These are phyloP conservation scores for Gobio occitaniae DNA, from an alignment of 2,797 vertebrate genomes.

Conservation along the genomic window DNA sequence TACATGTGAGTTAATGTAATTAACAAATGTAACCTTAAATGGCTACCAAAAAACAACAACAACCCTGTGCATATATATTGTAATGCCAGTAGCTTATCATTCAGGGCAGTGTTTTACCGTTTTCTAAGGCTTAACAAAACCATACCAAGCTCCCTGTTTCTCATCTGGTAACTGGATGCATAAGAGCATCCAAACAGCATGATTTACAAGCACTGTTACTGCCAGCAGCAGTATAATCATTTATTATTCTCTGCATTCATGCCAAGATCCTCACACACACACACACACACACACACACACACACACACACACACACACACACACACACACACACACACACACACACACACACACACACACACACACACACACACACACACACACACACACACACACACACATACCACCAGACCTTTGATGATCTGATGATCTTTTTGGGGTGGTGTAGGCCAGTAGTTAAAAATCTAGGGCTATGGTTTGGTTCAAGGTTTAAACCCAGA, in stretches of 20 bases:
- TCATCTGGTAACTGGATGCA: constrained; percentile 64
- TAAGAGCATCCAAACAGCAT: constrained; percentile 56
- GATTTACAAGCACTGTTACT: constrained; percentile 67
- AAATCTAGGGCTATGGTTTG: neutral
- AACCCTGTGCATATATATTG: neutral
- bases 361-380: constrained; percentile 5
- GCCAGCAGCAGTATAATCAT: constrained; percentile 69
- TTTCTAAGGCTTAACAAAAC: constrained; percentile 24
- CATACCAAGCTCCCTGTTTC: constrained; percentile 56
- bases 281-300: constrained; percentile 39
- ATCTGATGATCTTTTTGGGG: neutral
- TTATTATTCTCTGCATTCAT: constrained; percentile 64
- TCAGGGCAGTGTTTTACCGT: constrained; percentile 42
- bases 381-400: constrained; percentile 45
- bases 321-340: neutral
- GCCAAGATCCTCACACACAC: constrained; percentile 58
- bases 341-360: neutral
- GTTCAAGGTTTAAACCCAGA: neutral
- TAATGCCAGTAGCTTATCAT: constrained; percentile 39
- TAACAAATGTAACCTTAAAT: neutral
- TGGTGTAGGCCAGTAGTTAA: constrained; percentile 6
- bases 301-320: constrained; percentile 33
- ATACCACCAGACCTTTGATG: constrained; percentile 30
- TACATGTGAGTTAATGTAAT: neutral
- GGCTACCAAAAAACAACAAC: neutral